phyloP scores from a whole-genome alignment of 2,888 invertebrate species.

The Limenitis camilla region DNA sequence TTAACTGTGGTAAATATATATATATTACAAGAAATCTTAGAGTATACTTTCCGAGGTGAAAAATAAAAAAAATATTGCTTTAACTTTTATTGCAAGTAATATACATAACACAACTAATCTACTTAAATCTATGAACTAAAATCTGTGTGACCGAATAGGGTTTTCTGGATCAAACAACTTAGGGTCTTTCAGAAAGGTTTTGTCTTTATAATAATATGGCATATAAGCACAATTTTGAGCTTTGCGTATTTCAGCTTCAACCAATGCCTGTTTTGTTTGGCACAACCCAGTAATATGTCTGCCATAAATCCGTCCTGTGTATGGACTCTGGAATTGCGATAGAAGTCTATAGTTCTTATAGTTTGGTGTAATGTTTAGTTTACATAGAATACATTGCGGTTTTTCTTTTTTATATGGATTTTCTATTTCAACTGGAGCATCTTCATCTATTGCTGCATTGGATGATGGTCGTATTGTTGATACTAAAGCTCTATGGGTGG shows the following conservation, averaged over 20 bases:
- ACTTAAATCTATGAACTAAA: slow-evolving; percentile 52
- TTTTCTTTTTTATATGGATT: slow-evolving; percentile 88
- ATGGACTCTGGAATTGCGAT: slow-evolving; percentile 96
- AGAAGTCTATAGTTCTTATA: slow-evolving; percentile 94
- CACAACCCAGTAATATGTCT: slow-evolving; percentile 96
- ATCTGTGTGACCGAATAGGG: slow-evolving; percentile 86
- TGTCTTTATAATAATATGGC: slow-evolving; percentile 87
- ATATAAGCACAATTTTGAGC: slow-evolving; percentile 88
- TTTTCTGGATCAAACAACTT: slow-evolving; percentile 91
- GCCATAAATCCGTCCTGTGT: slow-evolving; percentile 94
- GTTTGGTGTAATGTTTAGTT: slow-evolving; percentile 84
- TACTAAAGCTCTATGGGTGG: slow-evolving; percentile 32
- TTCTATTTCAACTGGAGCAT: slow-evolving; percentile 75
- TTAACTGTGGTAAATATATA: no score
- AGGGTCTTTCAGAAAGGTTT: slow-evolving; percentile 88
- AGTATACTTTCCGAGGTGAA: not conserved
- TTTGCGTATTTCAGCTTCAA: slow-evolving; percentile 83
- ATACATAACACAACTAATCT: not conserved
- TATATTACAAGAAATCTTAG: no score
- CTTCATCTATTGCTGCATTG: slow-evolving; percentile 33
- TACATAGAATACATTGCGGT: slow-evolving; percentile 86
- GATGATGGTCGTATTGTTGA: slow-evolving; percentile 37
- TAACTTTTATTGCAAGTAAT: not conserved
- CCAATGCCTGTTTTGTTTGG: slow-evolving; percentile 81
- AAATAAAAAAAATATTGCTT: not conserved